Conservation (phyloP, 53 echinoderm and acorn worm genomes). For the Astropecten irregularis region DNA sequence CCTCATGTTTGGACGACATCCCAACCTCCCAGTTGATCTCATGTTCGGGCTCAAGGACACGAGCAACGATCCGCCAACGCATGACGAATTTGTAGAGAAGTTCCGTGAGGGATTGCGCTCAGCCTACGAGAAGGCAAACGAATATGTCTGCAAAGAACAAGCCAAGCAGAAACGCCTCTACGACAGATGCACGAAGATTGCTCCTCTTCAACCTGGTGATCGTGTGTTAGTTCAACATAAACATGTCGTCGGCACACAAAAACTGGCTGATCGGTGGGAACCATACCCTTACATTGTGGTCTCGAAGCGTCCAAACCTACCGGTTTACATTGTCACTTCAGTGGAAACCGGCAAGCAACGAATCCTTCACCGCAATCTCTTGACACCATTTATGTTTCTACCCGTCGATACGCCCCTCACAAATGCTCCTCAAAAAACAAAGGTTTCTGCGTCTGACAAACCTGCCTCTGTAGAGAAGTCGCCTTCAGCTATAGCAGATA, state of each 20-base stretch:
- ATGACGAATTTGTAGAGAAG: conserved; percentile 5
- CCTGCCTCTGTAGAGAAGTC: too few relatives aligned
- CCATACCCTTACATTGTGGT: conserved; percentile 5
- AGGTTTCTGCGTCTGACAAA: too few relatives aligned
- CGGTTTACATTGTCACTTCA: conserved; percentile 3
- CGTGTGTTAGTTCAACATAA: conserved; percentile 13
- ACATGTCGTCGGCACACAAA: not conserved
- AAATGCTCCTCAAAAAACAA: not conserved
- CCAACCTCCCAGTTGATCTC: conserved; percentile 6
- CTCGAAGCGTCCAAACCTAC: conserved; percentile 12
- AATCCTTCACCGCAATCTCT: conserved; percentile 46
- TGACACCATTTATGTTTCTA: conserved; percentile 40
- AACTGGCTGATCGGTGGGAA: conserved; percentile 43
- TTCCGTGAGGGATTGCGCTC: not conserved
- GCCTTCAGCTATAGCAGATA: too few relatives aligned
- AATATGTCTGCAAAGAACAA: not conserved
- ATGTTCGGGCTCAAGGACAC: conserved; percentile 16
- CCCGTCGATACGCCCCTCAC: not conserved
- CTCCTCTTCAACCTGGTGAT: conserved; percentile 7
- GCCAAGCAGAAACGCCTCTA: conserved; percentile 1
- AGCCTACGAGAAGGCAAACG: not conserved
- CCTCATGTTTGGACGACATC: conserved; percentile 13
- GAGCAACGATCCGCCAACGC: not conserved
- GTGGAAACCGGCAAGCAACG: conserved; percentile 21
- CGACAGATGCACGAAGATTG: not conserved